phyloP scores from a whole-genome alignment of 2,888 invertebrate genomes.

The Dryocosmus kuriphilus region DNA sequence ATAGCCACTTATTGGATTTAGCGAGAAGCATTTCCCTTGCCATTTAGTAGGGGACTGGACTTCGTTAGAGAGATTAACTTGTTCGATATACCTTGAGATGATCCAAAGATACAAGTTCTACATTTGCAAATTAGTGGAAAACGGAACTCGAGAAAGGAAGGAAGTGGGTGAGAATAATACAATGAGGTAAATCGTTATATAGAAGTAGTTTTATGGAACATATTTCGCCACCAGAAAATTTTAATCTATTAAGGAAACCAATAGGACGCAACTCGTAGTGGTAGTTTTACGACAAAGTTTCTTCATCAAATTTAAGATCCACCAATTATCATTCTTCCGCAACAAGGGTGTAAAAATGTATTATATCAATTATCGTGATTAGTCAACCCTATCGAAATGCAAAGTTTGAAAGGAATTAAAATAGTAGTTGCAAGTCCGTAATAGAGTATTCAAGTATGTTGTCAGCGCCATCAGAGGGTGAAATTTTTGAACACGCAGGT shows the following conservation, averaged over 20 bases:
- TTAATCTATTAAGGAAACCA: not conserved
- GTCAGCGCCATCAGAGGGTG: too few species aligned
- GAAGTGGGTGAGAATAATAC: too few species aligned
- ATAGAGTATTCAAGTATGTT: too few species aligned
- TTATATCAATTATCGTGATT: constrained; percentile 18
- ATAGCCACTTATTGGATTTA: constrained; percentile 66
- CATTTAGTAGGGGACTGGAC: constrained; percentile 29
- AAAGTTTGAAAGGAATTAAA: constrained; percentile 4
- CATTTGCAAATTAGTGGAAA: constrained; percentile 30
- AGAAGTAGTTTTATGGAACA: too few species aligned
- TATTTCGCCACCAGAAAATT: too few species aligned
- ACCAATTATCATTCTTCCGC: constrained; percentile 1
- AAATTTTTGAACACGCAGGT: too few species aligned
- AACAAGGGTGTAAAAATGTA: constrained; percentile 20
- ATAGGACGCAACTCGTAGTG: not conserved
- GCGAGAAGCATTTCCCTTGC: constrained; percentile 42
- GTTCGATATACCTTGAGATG: constrained; percentile 11
- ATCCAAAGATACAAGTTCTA: not conserved
- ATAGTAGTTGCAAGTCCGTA: too few species aligned
- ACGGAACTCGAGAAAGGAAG: not conserved
- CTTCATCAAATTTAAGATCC: not conserved
- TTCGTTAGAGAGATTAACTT: constrained; percentile 38
- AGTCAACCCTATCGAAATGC: not conserved
- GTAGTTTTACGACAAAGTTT: not conserved
- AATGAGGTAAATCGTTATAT: too few species aligned